A percentile compares a stretch with the other conserved stretches of the same genome.
Conservation (phyloP, 2,113 vertebrate species). For the Panthera tigris region DNA sequence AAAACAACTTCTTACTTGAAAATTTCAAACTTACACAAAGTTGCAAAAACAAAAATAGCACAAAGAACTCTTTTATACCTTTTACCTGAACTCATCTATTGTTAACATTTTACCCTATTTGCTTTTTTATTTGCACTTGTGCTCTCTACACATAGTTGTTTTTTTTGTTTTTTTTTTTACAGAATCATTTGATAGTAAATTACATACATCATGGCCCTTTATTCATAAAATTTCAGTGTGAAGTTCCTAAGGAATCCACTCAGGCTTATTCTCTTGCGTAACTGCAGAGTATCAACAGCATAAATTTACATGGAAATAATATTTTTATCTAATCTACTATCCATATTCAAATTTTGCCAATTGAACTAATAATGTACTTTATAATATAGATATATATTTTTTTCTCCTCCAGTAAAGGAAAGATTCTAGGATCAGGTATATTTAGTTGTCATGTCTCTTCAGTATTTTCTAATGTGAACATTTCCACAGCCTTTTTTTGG, state of each 20-base stretch:
- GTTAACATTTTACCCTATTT: background rate
- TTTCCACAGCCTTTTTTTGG: background rate
- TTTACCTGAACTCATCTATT: background rate
- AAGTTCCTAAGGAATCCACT: constrained; percentile 17
- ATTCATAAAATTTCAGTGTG: background rate
- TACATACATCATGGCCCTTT: background rate
- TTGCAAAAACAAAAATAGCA: background rate
- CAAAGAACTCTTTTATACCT: background rate
- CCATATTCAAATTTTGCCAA: background rate
- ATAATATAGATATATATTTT: background rate
- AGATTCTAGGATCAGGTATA: background rate
- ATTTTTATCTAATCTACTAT: background rate
- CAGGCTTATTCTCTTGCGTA: background rate
- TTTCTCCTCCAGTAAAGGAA: background rate
- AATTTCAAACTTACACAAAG: background rate
- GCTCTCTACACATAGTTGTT: background rate
- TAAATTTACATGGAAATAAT: background rate
- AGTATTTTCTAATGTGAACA: background rate
- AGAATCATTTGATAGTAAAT: background rate
- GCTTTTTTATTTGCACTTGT: background rate
- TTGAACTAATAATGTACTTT: background rate
- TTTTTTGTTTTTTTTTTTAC: background rate
- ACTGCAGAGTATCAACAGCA: constrained; percentile 5
- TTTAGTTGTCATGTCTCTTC: background rate
- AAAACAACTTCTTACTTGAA: background rate